Evolutionary conservation across 2,797 vertebrate species (phyloP).

Genomic region (Crax fasciolata): DNA sequence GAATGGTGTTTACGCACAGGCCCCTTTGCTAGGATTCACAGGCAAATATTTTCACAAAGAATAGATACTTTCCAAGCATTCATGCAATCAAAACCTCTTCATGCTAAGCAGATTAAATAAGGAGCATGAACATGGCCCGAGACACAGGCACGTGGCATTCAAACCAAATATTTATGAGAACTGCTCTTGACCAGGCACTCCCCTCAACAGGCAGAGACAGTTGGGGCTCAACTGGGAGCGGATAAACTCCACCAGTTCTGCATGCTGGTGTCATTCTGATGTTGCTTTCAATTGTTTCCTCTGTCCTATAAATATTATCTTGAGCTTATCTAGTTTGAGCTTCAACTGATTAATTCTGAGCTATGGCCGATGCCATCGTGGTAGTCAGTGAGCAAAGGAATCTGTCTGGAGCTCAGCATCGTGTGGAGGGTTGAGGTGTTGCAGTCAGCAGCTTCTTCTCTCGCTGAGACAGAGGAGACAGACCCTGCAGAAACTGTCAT

Average conservation of each 20-base stretch:
- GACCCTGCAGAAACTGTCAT: neutral
- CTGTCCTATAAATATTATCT: slow-evolving; percentile 52
- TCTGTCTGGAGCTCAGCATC: neutral
- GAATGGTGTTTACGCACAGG: neutral
- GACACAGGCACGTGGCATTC: fast-evolving
- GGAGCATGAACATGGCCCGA: neutral
- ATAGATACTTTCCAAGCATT: slow-evolving; percentile 2
- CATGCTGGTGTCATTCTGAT: neutral
- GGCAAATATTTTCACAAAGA: slow-evolving; percentile 23
- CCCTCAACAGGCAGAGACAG: neutral
- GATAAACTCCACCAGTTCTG: neutral
- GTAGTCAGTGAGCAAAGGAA: neutral
- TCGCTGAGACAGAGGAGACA: neutral
- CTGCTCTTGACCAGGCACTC: neutral
- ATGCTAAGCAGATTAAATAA: neutral
- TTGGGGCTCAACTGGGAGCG: neutral
- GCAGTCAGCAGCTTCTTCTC: neutral
- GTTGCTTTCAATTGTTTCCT: slow-evolving; percentile 57
- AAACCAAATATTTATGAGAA: neutral
- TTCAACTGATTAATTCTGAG: slow-evolving; percentile 51
- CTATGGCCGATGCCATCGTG: neutral
- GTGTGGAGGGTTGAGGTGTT: slow-evolving; percentile 3
- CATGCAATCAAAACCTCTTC: slow-evolving; percentile 7
- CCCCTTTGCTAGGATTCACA: neutral
- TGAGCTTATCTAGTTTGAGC: slow-evolving; percentile 46